A percentile compares a stretch with the other conserved stretches of the same genome.
Evolutionary conservation across 2,113 vertebrate genomes (phyloP).

Genomic region (Apodemus speciosus): DNA sequence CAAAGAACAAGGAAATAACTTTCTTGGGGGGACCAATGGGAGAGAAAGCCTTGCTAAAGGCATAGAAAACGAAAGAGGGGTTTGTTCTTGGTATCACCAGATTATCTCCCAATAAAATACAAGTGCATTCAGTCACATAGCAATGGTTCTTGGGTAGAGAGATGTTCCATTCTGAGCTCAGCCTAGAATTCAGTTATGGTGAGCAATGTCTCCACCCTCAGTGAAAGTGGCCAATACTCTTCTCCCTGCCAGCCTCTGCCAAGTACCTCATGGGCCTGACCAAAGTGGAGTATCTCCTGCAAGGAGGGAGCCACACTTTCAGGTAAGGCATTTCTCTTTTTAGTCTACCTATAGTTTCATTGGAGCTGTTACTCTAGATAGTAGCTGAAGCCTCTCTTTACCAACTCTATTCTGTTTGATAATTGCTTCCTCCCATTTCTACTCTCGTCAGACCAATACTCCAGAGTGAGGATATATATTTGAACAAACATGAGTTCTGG

Average conservation of each 20-base stretch:
- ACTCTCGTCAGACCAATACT: background rate
- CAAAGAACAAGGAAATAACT: conserved; percentile 38
- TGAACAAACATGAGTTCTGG: background rate
- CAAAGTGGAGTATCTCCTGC: fast-evolving
- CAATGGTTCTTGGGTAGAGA: background rate
- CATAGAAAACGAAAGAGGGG: background rate
- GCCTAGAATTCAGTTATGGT: background rate
- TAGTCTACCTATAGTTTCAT: background rate
- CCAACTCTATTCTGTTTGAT: background rate
- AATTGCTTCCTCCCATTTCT: background rate
- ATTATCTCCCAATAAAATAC: background rate
- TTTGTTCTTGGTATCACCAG: conserved; percentile 16
- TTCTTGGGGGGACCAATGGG: background rate
- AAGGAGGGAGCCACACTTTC: background rate
- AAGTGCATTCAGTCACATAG: background rate
- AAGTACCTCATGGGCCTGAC: no score
- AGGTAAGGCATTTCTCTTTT: background rate
- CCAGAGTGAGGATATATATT: background rate
- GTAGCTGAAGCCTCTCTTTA: background rate
- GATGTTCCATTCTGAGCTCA: background rate
- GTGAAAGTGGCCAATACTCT: fast-evolving
- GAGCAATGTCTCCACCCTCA: background rate
- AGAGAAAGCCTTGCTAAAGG: conserved; percentile 16
- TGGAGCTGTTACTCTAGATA: background rate
- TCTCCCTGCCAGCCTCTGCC: background rate